Conservation (phyloP, 2,888 invertebrate species). For the Catocala fraxini region DNA sequence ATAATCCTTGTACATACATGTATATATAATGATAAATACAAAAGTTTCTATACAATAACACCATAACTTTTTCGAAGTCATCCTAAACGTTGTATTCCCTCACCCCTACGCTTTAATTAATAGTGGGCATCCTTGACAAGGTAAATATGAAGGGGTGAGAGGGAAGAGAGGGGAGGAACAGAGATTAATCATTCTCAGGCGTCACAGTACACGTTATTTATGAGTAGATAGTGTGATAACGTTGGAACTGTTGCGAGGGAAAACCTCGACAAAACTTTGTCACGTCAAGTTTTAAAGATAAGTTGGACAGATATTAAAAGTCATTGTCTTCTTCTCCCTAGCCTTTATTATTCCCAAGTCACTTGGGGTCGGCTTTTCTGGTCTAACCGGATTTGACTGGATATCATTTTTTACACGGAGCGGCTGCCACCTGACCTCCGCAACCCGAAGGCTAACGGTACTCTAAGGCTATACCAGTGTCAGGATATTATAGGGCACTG, state of each 20-base stretch:
- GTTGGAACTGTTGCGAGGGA: conserved; percentile 11
- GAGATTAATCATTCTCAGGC: conserved; percentile 58
- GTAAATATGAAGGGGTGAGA: conserved; percentile 33
- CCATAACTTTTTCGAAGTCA: background rate
- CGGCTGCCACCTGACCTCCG: too few relatives aligned
- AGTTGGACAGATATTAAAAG: conserved; percentile 6
- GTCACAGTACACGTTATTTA: conserved; percentile 38
- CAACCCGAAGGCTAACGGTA: too few relatives aligned
- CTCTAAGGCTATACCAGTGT: too few relatives aligned
- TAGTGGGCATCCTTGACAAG: conserved; percentile 36
- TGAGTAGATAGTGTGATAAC: conserved; percentile 28
- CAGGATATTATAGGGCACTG: too few relatives aligned
- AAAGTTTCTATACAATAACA: too few relatives aligned
- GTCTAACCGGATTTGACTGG: too few relatives aligned
- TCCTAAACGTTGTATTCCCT: background rate
- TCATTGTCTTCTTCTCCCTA: too few relatives aligned
- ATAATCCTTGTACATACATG: too few relatives aligned
- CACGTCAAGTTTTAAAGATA: conserved; percentile 9
- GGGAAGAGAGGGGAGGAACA: conserved; percentile 12
- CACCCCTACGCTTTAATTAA: conserved; percentile 47
- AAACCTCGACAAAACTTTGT: conserved; percentile 14
- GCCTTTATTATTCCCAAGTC: too few relatives aligned
- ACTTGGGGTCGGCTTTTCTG: too few relatives aligned
- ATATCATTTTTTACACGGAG: too few relatives aligned
- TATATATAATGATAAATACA: too few relatives aligned